These are phyloP conservation scores for Tetragonula clypearis DNA, from an alignment of 1,140 invertebrate genomes.

Conservation along the genomic window DNA sequence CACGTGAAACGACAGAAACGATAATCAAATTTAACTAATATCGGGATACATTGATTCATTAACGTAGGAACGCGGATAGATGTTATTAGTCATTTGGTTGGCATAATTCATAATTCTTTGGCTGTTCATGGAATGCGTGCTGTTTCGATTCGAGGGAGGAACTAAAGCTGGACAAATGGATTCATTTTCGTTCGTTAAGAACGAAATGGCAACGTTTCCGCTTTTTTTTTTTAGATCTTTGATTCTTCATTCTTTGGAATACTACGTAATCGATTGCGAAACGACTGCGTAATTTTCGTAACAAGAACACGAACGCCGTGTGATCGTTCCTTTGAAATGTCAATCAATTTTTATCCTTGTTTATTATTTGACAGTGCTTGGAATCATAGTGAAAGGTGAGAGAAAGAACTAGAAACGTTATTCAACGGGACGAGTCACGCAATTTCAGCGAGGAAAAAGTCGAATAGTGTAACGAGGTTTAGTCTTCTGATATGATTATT, in stretches of 20 bases:
- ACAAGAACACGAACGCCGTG: neutral
- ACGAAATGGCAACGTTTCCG: neutral
- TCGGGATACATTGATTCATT: constrained; percentile 19
- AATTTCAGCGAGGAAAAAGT: neutral
- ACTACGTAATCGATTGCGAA: neutral
- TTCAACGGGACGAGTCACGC: neutral
- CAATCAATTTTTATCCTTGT: neutral
- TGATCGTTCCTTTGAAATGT: neutral
- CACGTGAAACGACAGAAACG: neutral
- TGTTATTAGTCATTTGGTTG: constrained; percentile 11
- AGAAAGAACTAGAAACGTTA: neutral
- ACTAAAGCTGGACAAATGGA: constrained; percentile 37
- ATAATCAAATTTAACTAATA: constrained; percentile 12
- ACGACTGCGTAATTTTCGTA: constrained; percentile 11
- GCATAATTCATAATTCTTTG: constrained; percentile 33
- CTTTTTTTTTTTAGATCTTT: neutral
- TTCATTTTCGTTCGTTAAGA: constrained; percentile 41
- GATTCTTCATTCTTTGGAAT: constrained; percentile 1
- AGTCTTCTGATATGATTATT: neutral
- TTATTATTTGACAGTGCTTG: neutral
- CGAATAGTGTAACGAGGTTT: neutral
- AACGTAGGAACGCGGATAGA: neutral
- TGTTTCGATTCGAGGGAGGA: constrained; percentile 4
- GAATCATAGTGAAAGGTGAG: neutral
- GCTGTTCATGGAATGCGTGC: constrained; percentile 26